Evolutionary conservation across 2,888 invertebrate species (phyloP), one percentile per base, ranked within the genome.

Genomic region (Choristoneura rosaceana): DNA sequence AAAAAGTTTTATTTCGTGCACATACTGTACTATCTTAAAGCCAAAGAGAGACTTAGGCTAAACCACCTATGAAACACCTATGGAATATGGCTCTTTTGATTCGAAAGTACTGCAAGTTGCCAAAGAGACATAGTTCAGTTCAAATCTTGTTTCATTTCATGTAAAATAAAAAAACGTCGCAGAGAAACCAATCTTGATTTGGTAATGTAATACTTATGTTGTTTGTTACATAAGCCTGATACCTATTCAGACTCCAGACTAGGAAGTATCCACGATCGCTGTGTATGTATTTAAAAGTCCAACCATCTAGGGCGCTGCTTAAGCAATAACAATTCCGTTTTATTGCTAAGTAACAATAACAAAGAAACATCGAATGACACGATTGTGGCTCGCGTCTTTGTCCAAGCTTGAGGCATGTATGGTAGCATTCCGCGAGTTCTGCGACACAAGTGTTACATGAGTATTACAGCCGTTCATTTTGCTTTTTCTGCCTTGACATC

Each of bases 291-390:
- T 70, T 50, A 65, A 66, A 71, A 66, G 59, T 63, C 58, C 59
- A 62, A 50, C 58, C 67, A 70, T 73, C 73, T 70, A 74, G 58
- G 66, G 34, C 68, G 55, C 38, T 43, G 63, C 47, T 52, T n/a
- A 69, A 59, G 79, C 80, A 80, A 83, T 82, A 79, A 79, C 73
- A 73, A 76, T 75, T 78, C 74, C 77, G 79, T 79, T 82, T 79
- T 80, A 81, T 77, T 68, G 64, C 70, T 74, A 75, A 80, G 78
- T 79, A 79, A 84, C 83, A 85, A 86, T 80, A 79, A 84, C 84
- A 86, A 86, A 85, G 84, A 82, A 82, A 74, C 70, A 69, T 59
- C 71, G 69, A 71, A 73, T 80, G 76, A 80, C 78, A 79, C 77
- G 78, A 78, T 81, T 79, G 77, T 75, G 76, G 75, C 74, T 69